A percentile compares a stretch with the other conserved stretches of the same genome.
phyloP scores from a whole-genome alignment of 2,797 vertebrate species.

The Rhabdomys pumilio region DNA sequence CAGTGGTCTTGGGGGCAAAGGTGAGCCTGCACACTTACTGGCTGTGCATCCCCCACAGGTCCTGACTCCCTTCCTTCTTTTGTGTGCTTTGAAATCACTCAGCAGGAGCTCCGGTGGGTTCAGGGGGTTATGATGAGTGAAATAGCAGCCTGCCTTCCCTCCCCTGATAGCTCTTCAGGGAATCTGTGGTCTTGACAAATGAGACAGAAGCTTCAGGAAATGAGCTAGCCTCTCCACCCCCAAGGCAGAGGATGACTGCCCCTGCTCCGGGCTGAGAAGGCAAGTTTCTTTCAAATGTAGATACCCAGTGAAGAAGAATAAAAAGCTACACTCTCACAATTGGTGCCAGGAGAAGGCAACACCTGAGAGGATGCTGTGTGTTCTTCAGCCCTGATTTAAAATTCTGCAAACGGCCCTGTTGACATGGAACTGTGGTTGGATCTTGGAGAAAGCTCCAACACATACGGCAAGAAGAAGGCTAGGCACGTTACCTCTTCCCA shows the following conservation, averaged over 20 bases:
- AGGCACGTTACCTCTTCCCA: neutral
- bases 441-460: neutral
- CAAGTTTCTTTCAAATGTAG: neutral
- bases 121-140: neutral
- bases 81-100: constrained; percentile 48
- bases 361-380: neutral
- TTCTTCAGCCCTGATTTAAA: constrained; percentile 16
- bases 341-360: neutral
- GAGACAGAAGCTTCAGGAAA: neutral
- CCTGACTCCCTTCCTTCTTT: neutral
- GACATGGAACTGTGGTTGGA: neutral
- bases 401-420: neutral
- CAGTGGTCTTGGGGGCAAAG: neutral
- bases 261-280: neutral
- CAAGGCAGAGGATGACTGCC: neutral
- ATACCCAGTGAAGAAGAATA: neutral
- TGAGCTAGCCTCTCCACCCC: neutral
- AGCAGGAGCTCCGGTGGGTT: neutral
- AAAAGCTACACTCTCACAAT: constrained; percentile 8
- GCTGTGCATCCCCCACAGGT: rapidly evolving
- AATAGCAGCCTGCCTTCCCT: neutral
- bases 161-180: neutral
- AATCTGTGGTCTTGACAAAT: constrained; percentile 20
- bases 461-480: neutral
- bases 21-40: neutral